Percentiles rank a stretch among this genome's conserved stretches.
These are phyloP conservation scores for Paradoxurus hermaphroditus DNA, from an alignment of 2,113 vertebrate genomes.

Conservation along the genomic window DNA sequence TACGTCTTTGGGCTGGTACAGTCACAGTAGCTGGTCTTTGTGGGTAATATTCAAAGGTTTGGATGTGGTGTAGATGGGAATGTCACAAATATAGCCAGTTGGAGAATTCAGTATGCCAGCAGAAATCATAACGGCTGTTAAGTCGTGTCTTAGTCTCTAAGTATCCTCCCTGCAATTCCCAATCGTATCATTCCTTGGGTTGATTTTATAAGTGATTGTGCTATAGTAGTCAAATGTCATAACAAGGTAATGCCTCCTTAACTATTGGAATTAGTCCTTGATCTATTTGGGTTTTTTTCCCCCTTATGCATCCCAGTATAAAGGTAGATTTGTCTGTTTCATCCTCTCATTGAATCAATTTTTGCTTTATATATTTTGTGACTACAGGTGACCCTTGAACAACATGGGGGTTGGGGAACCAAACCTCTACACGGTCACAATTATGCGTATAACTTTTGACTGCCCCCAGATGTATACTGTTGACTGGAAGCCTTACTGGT, in stretches of 20 bases:
- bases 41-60: not conserved
- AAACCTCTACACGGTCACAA: not conserved
- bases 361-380: not conserved
- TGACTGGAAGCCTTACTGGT: not conserved
- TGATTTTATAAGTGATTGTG: not conserved
- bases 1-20: not conserved
- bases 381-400: not conserved
- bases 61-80: not conserved
- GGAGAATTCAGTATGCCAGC: not conserved
- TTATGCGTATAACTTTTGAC: not conserved
- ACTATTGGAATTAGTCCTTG: not conserved
- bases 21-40: not conserved
- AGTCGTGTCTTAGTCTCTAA: not conserved
- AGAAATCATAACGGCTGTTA: not conserved
- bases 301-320: not conserved
- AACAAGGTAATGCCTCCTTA: not conserved
- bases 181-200: not conserved
- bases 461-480: not conserved
- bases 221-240: not conserved
- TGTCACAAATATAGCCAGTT: not conserved
- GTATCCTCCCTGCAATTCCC: not conserved
- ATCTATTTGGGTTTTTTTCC: not conserved
- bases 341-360: not conserved
- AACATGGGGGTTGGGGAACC: not conserved
- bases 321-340: not conserved